phyloP scores from a whole-genome alignment of 1,140 invertebrate genomes.

The Conus ventricosus region DNA sequence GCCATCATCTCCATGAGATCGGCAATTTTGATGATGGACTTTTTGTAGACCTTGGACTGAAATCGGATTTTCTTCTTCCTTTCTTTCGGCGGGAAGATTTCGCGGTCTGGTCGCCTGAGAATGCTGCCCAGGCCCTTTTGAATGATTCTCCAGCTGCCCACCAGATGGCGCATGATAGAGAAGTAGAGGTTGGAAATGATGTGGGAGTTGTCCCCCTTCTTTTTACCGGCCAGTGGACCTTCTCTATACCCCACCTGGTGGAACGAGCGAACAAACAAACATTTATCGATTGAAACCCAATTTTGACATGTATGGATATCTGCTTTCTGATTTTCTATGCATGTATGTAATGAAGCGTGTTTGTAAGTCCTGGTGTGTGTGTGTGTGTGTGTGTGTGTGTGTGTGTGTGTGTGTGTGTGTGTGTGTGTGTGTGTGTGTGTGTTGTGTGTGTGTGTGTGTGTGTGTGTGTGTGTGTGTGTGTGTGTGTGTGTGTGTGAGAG shows the following conservation, averaged over 20 bases:
- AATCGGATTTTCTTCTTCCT: background rate
- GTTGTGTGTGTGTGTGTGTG: too few relatives aligned
- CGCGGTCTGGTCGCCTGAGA: background rate
- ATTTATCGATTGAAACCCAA: too few relatives aligned
- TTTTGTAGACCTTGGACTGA: background rate
- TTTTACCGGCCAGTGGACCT: background rate
- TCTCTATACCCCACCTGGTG: background rate
- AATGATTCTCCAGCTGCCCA: background rate
- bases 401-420: too few relatives aligned
- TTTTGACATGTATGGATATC: too few relatives aligned
- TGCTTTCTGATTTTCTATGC: too few relatives aligned
- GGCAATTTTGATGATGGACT: background rate
- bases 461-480: too few relatives aligned
- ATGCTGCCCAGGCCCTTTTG: background rate
- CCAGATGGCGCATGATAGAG: background rate
- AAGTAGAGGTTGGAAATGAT: conserved; percentile 1
- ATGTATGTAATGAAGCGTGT: too few relatives aligned
- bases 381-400: too few relatives aligned
- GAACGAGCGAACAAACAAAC: background rate
- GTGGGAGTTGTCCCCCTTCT: background rate
- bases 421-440: too few relatives aligned
- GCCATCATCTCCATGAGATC: background rate
- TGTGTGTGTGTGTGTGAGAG: background rate
- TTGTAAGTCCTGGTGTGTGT: too few relatives aligned
- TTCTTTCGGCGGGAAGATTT: background rate